These are phyloP conservation scores for Matsumyia berberina DNA, from an alignment of 2,888 invertebrate species.

Conservation along the genomic window DNA sequence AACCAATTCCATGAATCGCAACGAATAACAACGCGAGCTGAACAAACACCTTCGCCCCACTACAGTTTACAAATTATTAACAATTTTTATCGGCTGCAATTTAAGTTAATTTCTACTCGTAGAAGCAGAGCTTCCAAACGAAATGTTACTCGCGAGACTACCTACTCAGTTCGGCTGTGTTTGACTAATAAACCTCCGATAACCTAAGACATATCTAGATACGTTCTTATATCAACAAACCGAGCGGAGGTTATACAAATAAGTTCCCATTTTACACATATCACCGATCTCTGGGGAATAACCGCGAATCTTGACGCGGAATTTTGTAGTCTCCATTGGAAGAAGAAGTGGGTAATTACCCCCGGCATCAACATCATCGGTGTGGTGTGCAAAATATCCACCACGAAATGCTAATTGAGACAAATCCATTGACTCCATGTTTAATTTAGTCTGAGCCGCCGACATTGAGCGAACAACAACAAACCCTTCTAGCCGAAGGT, in stretches of 20 bases:
- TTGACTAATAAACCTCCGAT: constrained; percentile 58
- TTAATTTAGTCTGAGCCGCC: constrained; percentile 11
- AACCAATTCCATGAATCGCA: background rate
- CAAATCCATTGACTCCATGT: constrained; percentile 21
- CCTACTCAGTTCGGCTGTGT: constrained; percentile 18
- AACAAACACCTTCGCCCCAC: background rate
- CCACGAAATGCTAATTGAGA: constrained; percentile 37
- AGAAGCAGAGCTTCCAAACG: constrained; percentile 23
- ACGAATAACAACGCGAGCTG: background rate
- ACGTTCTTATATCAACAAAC: constrained; percentile 47
- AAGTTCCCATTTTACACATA: constrained; percentile 31
- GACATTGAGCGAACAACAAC: background rate
- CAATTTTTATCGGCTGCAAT: background rate
- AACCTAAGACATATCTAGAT: constrained; percentile 41
- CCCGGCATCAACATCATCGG: constrained; percentile 30
- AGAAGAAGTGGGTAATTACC: constrained; percentile 58
- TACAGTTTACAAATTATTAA: constrained; percentile 3
- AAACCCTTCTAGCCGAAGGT: constrained; percentile 43
- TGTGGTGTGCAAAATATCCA: constrained; percentile 48
- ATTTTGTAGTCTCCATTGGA: too few species aligned
- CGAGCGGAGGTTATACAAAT: constrained; percentile 29
- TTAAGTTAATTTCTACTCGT: background rate
- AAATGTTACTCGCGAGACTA: constrained; percentile 44
- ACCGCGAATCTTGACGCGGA: constrained; percentile 53
- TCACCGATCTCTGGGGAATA: constrained; percentile 60